Evolutionary conservation across 2,797 vertebrate species (phyloP).

Genomic region (Philypnodon macrostomus): DNA sequence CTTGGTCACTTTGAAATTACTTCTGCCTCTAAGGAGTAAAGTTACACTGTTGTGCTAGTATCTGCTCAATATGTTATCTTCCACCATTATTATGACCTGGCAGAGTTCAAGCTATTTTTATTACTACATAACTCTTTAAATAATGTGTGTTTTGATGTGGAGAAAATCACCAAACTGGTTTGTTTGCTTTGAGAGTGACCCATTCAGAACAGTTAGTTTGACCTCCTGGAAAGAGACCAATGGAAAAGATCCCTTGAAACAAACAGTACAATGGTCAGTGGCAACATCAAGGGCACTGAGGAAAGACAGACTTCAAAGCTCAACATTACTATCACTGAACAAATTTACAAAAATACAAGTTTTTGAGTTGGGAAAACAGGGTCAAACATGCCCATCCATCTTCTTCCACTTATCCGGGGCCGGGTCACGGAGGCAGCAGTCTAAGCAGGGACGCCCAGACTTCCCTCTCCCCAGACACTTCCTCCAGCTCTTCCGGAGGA

Average conservation of each 20-base stretch:
- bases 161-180: neutral
- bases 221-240: neutral
- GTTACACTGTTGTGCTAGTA: constrained; percentile 9
- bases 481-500: no score
- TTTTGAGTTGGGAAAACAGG: no score
- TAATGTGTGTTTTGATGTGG: neutral
- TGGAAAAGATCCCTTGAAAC: constrained; percentile 4
- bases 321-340: no score
- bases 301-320: neutral
- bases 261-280: constrained; percentile 1
- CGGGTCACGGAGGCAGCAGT: no score
- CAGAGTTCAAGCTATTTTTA: neutral
- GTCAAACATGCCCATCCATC: no score
- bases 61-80: neutral
- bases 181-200: constrained; percentile 1
- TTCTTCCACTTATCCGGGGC: no score
- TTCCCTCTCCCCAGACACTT: no score
- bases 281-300: constrained; percentile 5
- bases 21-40: constrained; percentile 28
- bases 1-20: constrained; percentile 54
- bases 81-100: neutral
- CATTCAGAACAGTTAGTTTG: neutral
- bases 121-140: neutral
- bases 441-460: no score
- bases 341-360: no score